These are phyloP conservation scores for Aphaenogaster ashmeadi DNA, from an alignment of 1,140 invertebrate genomes.

Conservation along the genomic window DNA sequence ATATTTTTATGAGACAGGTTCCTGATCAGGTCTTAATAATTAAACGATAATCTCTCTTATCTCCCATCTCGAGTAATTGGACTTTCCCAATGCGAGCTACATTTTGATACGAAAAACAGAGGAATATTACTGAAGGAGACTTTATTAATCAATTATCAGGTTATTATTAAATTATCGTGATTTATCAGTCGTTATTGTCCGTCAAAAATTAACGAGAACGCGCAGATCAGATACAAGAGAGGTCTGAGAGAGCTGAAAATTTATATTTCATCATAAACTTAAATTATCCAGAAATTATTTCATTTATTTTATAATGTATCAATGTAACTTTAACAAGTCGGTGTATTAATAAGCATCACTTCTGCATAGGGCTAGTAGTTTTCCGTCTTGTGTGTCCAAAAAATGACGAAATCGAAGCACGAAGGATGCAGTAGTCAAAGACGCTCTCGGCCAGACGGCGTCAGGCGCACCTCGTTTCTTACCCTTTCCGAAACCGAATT, in stretches of 20 bases:
- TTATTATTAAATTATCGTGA: conserved; percentile 30
- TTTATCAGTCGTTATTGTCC: conserved; percentile 11
- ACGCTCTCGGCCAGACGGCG: not conserved
- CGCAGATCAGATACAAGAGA: not conserved
- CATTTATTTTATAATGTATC: not conserved
- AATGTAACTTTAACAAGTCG: not conserved
- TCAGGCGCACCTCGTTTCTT: conserved; percentile 2
- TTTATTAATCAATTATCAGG: conserved; percentile 15
- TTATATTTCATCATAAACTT: conserved; percentile 7
- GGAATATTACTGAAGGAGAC: not conserved
- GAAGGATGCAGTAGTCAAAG: conserved; percentile 8
- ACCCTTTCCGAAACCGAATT: conserved; percentile 12
- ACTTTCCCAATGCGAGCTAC: conserved; percentile 17
- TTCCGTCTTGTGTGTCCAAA: not conserved
- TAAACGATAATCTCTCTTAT: conserved; percentile 45
- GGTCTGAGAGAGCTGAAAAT: not conserved
- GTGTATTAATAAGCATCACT: not conserved
- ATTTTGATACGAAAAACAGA: not conserved
- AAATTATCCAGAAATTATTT: conserved; percentile 3
- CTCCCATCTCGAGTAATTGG: not conserved
- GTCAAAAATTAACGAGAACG: not conserved
- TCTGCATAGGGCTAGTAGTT: not conserved
- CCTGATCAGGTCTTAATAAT: not conserved
- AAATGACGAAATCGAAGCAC: not conserved
- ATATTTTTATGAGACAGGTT: conserved; percentile 11